phyloP scores from a whole-genome alignment of 2,888 invertebrate genomes.

The Tupiocoris notatus region DNA sequence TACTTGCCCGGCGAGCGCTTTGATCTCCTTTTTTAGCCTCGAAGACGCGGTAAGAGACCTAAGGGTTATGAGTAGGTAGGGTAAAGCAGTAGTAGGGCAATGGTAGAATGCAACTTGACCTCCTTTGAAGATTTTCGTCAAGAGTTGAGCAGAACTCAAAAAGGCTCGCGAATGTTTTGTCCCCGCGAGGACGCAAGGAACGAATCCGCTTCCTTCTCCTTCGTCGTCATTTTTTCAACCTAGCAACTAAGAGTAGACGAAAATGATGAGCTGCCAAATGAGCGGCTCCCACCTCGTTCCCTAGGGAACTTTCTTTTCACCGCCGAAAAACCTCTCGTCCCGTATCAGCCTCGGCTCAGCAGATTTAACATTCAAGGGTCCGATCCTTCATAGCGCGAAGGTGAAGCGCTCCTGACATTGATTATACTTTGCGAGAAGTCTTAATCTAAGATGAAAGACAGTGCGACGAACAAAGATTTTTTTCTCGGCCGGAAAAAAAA shows the following conservation, averaged over 20 bases:
- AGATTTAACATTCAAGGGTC: constrained; percentile 25
- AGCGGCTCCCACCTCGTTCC: constrained; percentile 1
- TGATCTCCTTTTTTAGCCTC: neutral
- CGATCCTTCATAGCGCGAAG: neutral
- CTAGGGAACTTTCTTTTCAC: neutral
- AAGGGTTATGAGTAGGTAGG: neutral
- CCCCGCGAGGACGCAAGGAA: constrained; percentile 15
- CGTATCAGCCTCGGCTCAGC: constrained; percentile 1
- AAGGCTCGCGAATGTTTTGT: constrained; percentile 21
- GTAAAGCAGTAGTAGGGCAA: neutral
- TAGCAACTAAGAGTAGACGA: neutral
- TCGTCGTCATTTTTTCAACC: neutral
- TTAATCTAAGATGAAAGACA: constrained; percentile 26
- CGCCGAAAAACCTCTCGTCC: neutral
- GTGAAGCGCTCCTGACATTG: constrained; percentile 14
- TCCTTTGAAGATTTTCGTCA: constrained; percentile 38
- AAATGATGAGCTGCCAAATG: constrained; percentile 12
- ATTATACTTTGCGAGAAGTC: neutral
- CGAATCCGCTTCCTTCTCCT: constrained; percentile 27
- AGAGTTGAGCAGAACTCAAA: constrained; percentile 14
- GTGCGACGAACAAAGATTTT: too few species aligned
- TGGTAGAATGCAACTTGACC: constrained; percentile 41
- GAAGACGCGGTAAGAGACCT: neutral
- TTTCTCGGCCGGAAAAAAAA: too few species aligned
- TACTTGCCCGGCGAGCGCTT: neutral